Evolutionary conservation across 2,888 invertebrate genomes (phyloP).

Genomic region (Idaea biselata): DNA sequence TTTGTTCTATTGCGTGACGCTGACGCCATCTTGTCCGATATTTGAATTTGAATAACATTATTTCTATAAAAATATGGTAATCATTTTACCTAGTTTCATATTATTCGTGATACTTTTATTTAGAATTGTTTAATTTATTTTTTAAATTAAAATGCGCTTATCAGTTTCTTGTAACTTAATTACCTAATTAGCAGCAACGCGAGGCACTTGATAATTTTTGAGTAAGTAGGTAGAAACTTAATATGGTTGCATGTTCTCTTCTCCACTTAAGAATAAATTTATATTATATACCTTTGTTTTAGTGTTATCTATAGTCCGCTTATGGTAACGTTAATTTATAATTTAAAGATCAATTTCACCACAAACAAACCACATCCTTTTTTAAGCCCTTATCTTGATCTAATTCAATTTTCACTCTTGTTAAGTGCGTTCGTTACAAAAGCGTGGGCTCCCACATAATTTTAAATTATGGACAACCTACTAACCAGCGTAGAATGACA

Average conservation of each 20-base stretch:
- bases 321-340: slow-evolving; percentile 6
- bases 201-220: too few relatives aligned
- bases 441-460: slow-evolving; percentile 59
- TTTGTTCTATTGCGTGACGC: slow-evolving; percentile 20
- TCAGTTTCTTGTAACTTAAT: not conserved
- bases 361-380: slow-evolving; percentile 26
- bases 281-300: too few relatives aligned
- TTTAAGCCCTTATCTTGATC: slow-evolving; percentile 37
- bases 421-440: slow-evolving; percentile 47
- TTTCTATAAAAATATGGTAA: slow-evolving; percentile 53
- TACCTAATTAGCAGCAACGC: not conserved
- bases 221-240: not conserved
- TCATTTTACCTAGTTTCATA: slow-evolving; percentile 21
- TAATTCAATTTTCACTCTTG: slow-evolving; percentile 49
- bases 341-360: slow-evolving; percentile 13
- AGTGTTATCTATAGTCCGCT: not conserved
- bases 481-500: slow-evolving; percentile 38
- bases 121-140: slow-evolving; percentile 1
- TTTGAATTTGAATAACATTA: slow-evolving; percentile 48
- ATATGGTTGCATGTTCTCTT: too few relatives aligned
- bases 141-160: slow-evolving; percentile 1
- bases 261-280: too few relatives aligned
- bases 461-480: slow-evolving; percentile 59
- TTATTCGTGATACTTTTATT: slow-evolving; percentile 18
- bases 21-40: slow-evolving; percentile 68